Conservation (phyloP, 2,797 vertebrate species). For the Kryptolebias ocellatus region DNA sequence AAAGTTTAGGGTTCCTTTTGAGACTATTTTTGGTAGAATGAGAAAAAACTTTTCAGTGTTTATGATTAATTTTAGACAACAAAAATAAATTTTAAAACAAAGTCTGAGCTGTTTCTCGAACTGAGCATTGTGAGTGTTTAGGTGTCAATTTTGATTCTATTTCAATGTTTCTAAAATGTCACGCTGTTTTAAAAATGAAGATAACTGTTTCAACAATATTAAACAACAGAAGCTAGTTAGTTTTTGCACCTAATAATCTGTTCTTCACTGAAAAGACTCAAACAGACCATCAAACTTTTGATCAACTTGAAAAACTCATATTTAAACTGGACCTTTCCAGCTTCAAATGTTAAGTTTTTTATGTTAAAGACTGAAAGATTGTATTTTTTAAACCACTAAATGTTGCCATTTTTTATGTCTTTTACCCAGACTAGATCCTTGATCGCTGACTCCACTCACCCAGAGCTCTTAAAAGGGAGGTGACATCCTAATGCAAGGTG, state of each 20-base stretch:
- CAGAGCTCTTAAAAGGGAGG: constrained; percentile 91
- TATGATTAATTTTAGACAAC: too few species aligned
- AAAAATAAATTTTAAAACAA: too few species aligned
- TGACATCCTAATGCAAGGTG: constrained; percentile 89
- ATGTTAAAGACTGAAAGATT: too few species aligned
- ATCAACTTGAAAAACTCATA: neutral
- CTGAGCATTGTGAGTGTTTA: neutral
- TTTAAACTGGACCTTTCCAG: neutral
- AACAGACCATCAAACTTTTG: neutral
- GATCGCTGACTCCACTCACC: constrained; percentile 86
- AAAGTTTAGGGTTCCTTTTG: too few species aligned
- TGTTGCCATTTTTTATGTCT: neutral
- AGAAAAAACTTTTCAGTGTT: too few species aligned
- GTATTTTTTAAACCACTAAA: neutral
- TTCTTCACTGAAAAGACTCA: too few species aligned
- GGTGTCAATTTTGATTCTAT: neutral
- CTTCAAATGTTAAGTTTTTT: too few species aligned
- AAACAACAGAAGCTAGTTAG: neutral
- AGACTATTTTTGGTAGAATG: too few species aligned
- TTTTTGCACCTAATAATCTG: too few species aligned
- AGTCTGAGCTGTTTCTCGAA: neutral
- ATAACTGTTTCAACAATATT: neutral
- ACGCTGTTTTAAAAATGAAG: too few species aligned
- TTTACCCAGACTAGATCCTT: constrained; percentile 84
- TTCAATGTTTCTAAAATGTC: neutral